Evolutionary conservation across 2,113 vertebrate species (phyloP).

Genomic region (Bufo bufo): DNA sequence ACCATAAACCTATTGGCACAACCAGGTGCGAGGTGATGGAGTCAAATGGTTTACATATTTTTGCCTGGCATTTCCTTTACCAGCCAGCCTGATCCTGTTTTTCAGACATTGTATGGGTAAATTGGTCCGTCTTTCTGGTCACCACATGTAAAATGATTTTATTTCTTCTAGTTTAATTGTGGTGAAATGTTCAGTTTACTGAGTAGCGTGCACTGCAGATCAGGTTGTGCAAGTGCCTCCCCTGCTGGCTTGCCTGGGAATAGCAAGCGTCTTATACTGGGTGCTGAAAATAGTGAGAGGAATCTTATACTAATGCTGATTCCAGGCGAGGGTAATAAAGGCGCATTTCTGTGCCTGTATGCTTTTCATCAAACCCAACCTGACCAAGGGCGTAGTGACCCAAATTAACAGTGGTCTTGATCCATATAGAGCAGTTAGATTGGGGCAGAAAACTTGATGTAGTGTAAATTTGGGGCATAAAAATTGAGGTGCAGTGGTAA

Average conservation of each 20-base stretch:
- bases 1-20: background rate
- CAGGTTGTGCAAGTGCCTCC: conserved; percentile 35
- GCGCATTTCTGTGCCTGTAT: background rate
- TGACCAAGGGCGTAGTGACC: no score
- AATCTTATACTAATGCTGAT: background rate
- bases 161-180: background rate
- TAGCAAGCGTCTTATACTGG: background rate
- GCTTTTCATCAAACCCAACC: no score
- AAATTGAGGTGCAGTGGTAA: no score
- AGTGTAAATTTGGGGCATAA: no score
- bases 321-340: background rate
- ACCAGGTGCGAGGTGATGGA: background rate
- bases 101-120: background rate
- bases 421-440: no score
- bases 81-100: background rate
- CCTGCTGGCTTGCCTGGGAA: conserved; percentile 10
- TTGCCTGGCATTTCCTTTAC: background rate
- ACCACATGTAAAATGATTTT: background rate
- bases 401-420: no score
- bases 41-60: background rate
- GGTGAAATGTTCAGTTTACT: background rate
- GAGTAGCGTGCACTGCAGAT: background rate
- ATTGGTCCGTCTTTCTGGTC: background rate
- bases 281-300: no score
- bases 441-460: no score